phyloP scores from a whole-genome alignment of 2,797 vertebrate species.

The Chromis chromis region DNA sequence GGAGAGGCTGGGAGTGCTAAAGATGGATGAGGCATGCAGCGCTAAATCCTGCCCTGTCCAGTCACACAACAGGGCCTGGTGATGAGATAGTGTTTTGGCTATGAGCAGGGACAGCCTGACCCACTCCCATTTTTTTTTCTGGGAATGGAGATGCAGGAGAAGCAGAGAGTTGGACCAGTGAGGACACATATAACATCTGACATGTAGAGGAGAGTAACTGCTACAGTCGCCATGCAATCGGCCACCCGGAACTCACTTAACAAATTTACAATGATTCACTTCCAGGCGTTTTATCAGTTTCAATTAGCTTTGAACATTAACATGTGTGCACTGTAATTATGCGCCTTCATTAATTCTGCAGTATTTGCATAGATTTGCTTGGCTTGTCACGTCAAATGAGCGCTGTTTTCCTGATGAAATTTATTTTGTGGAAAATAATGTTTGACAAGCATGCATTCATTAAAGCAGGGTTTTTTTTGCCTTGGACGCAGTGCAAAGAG shows the following conservation, averaged over 20 bases:
- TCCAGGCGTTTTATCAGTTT: slow-evolving; percentile 45
- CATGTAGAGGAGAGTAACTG: slow-evolving; percentile 34
- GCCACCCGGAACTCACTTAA: slow-evolving; percentile 9
- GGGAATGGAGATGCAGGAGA: slow-evolving; percentile 49
- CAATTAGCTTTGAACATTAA: slow-evolving; percentile 55
- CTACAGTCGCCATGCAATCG: not conserved
- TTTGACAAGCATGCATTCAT: slow-evolving; percentile 57
- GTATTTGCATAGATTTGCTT: slow-evolving; percentile 60
- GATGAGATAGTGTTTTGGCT: slow-evolving; percentile 80
- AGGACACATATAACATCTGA: slow-evolving; percentile 65
- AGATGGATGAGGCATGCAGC: slow-evolving; percentile 77
- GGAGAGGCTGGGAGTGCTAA: slow-evolving; percentile 66
- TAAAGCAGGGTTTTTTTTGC: slow-evolving; percentile 32
- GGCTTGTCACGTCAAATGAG: slow-evolving; percentile 56
- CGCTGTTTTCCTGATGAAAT: slow-evolving; percentile 55
- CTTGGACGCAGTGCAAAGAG: slow-evolving; percentile 40
- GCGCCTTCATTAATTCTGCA: slow-evolving; percentile 24
- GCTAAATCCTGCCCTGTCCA: slow-evolving; percentile 75
- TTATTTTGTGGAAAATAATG: slow-evolving; percentile 63
- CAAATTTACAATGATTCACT: slow-evolving; percentile 28
- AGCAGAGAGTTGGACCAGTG: slow-evolving; percentile 45
- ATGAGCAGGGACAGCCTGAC: slow-evolving; percentile 44
- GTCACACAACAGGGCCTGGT: slow-evolving; percentile 58
- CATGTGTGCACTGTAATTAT: slow-evolving; percentile 26
- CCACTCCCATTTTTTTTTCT: slow-evolving; percentile 60